phyloP scores from a whole-genome alignment of 1,140 invertebrate genomes.

The Rhopalosiphum maidis region DNA sequence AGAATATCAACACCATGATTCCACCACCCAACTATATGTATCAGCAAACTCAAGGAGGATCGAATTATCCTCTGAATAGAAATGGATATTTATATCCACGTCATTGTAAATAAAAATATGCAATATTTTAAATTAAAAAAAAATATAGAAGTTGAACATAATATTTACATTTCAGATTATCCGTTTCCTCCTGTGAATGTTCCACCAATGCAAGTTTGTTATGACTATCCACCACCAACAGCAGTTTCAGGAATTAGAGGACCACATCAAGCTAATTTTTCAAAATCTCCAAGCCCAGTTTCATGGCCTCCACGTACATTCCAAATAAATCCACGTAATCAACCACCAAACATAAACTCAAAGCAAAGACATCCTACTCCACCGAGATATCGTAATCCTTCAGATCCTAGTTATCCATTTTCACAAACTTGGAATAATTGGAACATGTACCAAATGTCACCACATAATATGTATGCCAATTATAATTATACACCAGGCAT shows the following conservation, averaged over 20 bases:
- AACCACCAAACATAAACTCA: not conserved
- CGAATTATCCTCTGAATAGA: slow-evolving; percentile 43
- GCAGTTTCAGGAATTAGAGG: slow-evolving; percentile 19
- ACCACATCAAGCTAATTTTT: slow-evolving; percentile 36
- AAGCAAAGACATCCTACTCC: slow-evolving; percentile 50
- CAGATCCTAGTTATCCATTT: slow-evolving; percentile 37
- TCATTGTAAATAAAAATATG: slow-evolving; percentile 24
- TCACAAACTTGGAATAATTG: slow-evolving; percentile 44
- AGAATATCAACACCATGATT: slow-evolving; percentile 54
- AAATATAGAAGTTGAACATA: not conserved
- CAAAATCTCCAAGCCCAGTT: slow-evolving; percentile 43
- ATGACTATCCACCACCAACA: slow-evolving; percentile 38
- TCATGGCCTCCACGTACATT: slow-evolving; percentile 43
- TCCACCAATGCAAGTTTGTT: slow-evolving; percentile 51
- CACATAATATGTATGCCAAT: slow-evolving; percentile 49
- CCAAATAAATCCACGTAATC: slow-evolving; percentile 50
- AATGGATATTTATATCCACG: slow-evolving; percentile 53
- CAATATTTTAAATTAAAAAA: not conserved
- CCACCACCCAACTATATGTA: slow-evolving; percentile 56
- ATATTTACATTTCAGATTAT: not conserved
- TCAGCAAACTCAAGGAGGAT: slow-evolving; percentile 49
- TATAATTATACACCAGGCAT: slow-evolving; percentile 36
- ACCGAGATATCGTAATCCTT: slow-evolving; percentile 37
- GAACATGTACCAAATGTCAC: slow-evolving; percentile 55
- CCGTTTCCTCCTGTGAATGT: slow-evolving; percentile 50